phyloP scores from a whole-genome alignment of 2,888 invertebrate genomes.

The Parnassius glacialis region DNA sequence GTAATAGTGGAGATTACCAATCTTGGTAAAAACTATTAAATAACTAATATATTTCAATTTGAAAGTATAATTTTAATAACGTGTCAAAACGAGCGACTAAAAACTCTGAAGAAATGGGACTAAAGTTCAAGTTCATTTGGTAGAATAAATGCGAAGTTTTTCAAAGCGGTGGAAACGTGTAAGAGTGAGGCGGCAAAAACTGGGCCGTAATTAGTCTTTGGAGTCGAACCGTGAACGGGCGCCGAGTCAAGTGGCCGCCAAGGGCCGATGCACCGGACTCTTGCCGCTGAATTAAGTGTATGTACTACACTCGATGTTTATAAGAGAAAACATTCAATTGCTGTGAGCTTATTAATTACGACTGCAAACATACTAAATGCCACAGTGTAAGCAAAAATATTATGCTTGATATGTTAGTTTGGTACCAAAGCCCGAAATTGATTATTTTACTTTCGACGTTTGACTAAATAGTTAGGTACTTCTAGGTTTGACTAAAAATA shows the following conservation, averaged over 20 bases:
- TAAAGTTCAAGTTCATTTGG: constrained; percentile 44
- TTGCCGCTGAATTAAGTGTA: constrained; percentile 42
- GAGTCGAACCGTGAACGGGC: constrained; percentile 62
- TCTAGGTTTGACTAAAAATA: too few relatives aligned
- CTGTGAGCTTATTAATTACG: constrained; percentile 6
- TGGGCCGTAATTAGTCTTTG: constrained; percentile 70
- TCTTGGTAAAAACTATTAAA: constrained; percentile 11
- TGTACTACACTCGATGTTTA: constrained; percentile 31
- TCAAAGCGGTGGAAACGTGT: constrained; percentile 53
- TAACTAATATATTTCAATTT: constrained; percentile 21
- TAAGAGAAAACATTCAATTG: constrained; percentile 20
- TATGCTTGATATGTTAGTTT: too few relatives aligned
- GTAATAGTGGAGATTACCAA: not conserved
- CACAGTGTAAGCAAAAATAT: not conserved
- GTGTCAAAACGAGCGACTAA: constrained; percentile 40
- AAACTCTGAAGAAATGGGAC: constrained; percentile 45
- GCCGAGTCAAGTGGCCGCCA: constrained; percentile 44
- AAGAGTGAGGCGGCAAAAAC: constrained; percentile 62
- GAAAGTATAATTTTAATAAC: constrained; percentile 26
- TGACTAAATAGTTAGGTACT: too few relatives aligned
- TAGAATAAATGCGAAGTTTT: constrained; percentile 36
- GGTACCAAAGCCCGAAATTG: too few relatives aligned
- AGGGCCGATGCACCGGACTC: constrained; percentile 47
- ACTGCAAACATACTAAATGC: not conserved
- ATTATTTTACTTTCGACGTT: too few relatives aligned